Conservation (phyloP, 64 coral and sea anemone species). For the Montipora cactus region DNA sequence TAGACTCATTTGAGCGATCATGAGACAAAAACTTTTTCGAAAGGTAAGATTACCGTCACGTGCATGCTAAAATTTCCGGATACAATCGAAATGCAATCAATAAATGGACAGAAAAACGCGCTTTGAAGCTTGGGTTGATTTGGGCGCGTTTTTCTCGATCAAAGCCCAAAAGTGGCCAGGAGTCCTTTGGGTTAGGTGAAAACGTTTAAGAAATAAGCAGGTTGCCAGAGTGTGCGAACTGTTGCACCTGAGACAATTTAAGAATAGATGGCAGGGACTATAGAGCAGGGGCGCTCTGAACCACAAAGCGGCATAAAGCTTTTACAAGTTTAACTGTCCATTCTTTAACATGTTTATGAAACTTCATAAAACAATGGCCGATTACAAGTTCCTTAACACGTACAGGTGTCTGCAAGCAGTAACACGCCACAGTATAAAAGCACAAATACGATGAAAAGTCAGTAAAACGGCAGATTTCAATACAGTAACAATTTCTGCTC, state of each 20-base stretch:
- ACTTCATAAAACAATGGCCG: not conserved
- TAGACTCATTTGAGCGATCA: too few relatives aligned
- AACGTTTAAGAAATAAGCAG: not conserved
- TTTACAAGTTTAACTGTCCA: not conserved
- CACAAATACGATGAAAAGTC: not conserved
- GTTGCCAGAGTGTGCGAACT: not conserved
- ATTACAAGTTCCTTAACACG: constrained; percentile 33
- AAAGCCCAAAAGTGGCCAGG: not conserved
- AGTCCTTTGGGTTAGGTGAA: not conserved
- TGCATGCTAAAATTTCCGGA: not conserved
- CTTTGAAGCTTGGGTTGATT: not conserved
- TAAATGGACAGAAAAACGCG: not conserved
- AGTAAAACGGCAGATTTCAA: not conserved
- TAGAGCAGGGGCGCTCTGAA: not conserved
- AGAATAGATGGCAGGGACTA: not conserved
- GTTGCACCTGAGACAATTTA: not conserved
- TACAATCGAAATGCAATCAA: not conserved
- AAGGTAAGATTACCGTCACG: not conserved
- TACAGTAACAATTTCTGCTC: constrained; percentile 33
- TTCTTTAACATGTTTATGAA: constrained; percentile 34
- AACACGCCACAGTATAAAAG: constrained; percentile 10
- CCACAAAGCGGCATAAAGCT: constrained; percentile 10
- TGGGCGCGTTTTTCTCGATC: not conserved
- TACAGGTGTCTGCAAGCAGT: constrained; percentile 9
- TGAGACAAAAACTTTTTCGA: not conserved